Percentiles rank a stretch among this genome's conserved stretches.
Evolutionary conservation across 2,113 vertebrate genomes (phyloP).

Genomic region (Lepisosteus osseus): DNA sequence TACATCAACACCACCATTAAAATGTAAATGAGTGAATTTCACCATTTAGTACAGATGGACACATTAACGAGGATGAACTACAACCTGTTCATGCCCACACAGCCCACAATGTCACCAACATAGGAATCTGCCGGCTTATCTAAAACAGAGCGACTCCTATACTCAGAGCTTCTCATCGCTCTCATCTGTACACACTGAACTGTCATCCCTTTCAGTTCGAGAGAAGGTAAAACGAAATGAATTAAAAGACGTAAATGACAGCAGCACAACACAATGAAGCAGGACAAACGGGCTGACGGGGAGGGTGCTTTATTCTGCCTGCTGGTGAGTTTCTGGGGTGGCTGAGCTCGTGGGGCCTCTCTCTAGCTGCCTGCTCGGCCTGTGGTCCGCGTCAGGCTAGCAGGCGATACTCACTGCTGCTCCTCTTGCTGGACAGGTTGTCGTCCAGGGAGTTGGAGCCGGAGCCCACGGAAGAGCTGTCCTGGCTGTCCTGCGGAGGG

Average conservation of each 20-base stretch:
- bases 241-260: conserved; percentile 38
- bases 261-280: neutral
- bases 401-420: conserved; percentile 83
- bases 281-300: neutral
- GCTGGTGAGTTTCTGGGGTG: neutral
- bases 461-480: conserved; percentile 91
- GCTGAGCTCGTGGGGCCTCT: neutral
- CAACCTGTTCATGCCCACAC: conserved; percentile 30
- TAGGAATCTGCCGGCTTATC: too few species aligned
- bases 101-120: conserved; percentile 36
- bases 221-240: conserved; percentile 43
- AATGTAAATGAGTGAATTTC: conserved; percentile 42
- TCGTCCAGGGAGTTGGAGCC: conserved; percentile 95
- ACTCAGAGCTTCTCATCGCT: conserved; percentile 64
- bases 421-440: conserved; percentile 82
- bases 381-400: neutral
- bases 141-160: conserved; percentile 40
- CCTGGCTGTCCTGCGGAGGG: conserved; percentile 85
- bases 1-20: neutral
- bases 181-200: conserved; percentile 62
- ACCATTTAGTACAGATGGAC: conserved; percentile 64
- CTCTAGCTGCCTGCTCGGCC: neutral
- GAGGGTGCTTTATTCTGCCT: neutral
- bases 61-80: conserved; percentile 47
- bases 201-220: conserved; percentile 55